These are phyloP conservation scores for Anoplius nigerrimus DNA, from an alignment of 2,888 invertebrate genomes.

Conservation along the genomic window DNA sequence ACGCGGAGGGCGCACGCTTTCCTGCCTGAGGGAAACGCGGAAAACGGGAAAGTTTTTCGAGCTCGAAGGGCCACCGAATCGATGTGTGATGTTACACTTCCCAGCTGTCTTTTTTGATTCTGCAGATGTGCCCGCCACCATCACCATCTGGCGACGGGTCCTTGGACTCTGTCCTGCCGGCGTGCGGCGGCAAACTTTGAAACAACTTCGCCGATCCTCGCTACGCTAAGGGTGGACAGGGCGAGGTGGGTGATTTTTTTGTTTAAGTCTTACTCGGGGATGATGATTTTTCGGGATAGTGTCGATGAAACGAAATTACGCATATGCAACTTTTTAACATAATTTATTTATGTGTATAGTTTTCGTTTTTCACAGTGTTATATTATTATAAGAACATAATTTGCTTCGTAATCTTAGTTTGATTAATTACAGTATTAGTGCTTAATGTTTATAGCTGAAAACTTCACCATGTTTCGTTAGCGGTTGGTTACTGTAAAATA, in stretches of 20 bases:
- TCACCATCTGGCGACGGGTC: conserved; percentile 53
- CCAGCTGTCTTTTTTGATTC: conserved; percentile 72
- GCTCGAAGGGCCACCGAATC: conserved; percentile 66
- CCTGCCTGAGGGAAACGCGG: conserved; percentile 37
- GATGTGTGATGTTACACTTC: conserved; percentile 71
- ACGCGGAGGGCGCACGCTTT: conserved; percentile 18
- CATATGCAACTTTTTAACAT: conserved; percentile 37
- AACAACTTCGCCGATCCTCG: too few species aligned
- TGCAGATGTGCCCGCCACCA: conserved; percentile 62
- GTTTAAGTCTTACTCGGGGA: too few species aligned
- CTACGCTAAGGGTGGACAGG: too few species aligned
- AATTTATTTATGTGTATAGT: conserved; percentile 55
- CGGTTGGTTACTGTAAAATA: conserved; percentile 46
- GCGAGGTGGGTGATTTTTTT: too few species aligned
- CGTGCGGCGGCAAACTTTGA: too few species aligned
- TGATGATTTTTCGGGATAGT: too few species aligned
- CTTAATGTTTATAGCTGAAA: conserved; percentile 40
- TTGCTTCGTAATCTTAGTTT: conserved; percentile 43
- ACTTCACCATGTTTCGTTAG: conserved; percentile 43
- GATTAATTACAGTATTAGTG: conserved; percentile 46
- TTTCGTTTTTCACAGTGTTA: conserved; percentile 50
- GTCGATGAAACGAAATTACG: too few species aligned
- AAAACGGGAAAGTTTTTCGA: conserved; percentile 55
- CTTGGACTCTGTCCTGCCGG: too few species aligned
- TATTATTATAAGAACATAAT: conserved; percentile 54